A percentile compares a stretch with the other conserved stretches of the same genome.
phyloP scores from a whole-genome alignment of 2,113 vertebrate species.

The Sorex fumeus region DNA sequence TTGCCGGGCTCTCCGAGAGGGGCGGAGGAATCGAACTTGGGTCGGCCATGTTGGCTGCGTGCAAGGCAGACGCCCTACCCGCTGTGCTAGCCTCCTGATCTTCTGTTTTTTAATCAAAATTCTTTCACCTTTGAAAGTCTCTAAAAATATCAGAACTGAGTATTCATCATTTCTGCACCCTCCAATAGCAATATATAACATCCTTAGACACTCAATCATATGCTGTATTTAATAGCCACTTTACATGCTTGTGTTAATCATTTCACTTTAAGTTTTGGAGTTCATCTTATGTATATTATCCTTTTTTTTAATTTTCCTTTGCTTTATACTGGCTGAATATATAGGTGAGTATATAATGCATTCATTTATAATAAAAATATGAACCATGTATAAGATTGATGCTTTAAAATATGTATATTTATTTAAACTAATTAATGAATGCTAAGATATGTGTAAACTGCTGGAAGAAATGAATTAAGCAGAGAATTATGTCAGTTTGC shows the following conservation, averaged over 20 bases:
- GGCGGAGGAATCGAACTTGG: no score
- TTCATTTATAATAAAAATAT: background rate
- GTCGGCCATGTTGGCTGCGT: no score
- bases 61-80: no score
- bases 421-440: background rate
- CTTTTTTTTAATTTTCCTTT: background rate
- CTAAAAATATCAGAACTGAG: background rate
- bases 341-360: background rate
- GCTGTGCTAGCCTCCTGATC: background rate
- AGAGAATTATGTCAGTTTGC: background rate
- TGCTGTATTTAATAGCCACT: background rate
- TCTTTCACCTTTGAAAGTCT: background rate
- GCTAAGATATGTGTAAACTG: background rate
- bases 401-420: background rate
- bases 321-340: background rate
- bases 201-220: background rate
- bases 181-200: background rate
- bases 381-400: background rate
- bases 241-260: background rate
- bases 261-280: background rate
- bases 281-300: background rate
- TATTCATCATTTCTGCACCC: background rate
- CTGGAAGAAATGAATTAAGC: background rate
- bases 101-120: constrained; percentile 16
- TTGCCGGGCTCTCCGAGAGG: no score